phyloP scores from a whole-genome alignment of 2,888 invertebrate species.

The Ptychoptera contaminata region DNA sequence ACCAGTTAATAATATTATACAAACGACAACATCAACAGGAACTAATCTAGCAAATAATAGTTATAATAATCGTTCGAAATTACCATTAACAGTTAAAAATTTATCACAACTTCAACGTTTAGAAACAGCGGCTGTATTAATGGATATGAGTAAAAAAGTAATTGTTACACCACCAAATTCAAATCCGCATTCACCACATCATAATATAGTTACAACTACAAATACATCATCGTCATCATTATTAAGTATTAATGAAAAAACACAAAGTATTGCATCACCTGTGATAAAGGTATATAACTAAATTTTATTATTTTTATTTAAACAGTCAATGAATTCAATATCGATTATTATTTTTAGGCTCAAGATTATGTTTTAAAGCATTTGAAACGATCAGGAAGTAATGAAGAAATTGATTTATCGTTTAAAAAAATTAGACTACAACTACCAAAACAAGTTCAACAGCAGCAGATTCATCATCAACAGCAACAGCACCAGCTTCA shows the following conservation, averaged over 20 bases:
- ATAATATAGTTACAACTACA: conserved; percentile 6
- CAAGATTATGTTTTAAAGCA: conserved; percentile 6
- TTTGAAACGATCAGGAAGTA: conserved; percentile 19
- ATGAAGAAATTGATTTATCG: conserved; percentile 14
- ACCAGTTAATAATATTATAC: background rate
- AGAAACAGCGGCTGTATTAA: conserved; percentile 30
- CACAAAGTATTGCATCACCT: conserved; percentile 29
- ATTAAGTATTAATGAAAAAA: conserved; percentile 14
- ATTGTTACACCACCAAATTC: conserved; percentile 30
- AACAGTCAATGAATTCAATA: no score
- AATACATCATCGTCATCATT: conserved; percentile 4
- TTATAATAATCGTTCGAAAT: conserved; percentile 2
- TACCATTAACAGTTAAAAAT: conserved; percentile 12
- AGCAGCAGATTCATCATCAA: background rate
- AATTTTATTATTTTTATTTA: background rate
- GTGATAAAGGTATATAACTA: conserved; percentile 23
- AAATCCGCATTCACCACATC: conserved; percentile 18
- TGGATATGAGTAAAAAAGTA: conserved; percentile 32
- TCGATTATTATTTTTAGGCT: conserved; percentile 1
- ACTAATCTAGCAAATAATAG: conserved; percentile 1
- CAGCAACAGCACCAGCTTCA: conserved; percentile 2
- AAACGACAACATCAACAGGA: background rate
- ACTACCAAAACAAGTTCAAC: background rate
- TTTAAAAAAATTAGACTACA: conserved; percentile 9
- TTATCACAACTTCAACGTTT: conserved; percentile 25